phyloP scores from a whole-genome alignment of 2,797 vertebrate genomes.

The Pseudopleuronectes americanus region DNA sequence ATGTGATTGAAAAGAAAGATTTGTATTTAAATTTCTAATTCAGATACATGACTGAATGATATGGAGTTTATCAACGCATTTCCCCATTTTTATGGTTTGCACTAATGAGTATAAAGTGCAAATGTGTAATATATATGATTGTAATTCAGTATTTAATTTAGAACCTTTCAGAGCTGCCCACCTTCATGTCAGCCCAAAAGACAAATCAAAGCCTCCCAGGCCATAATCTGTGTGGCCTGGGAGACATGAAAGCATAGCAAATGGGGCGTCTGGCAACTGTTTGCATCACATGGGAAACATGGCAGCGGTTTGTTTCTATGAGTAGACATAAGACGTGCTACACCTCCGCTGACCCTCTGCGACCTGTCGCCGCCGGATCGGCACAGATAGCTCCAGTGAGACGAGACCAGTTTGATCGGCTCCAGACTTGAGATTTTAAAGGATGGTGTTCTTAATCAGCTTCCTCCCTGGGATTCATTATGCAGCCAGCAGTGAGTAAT shows the following conservation, averaged over 20 bases:
- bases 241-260: slow-evolving; percentile 59
- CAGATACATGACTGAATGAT: no score
- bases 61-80: no score
- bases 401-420: slow-evolving; percentile 32
- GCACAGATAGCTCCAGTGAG: slow-evolving; percentile 28
- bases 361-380: background rate
- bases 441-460: slow-evolving; percentile 77
- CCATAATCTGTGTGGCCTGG: slow-evolving; percentile 42
- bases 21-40: no score
- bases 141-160: slow-evolving; percentile 37
- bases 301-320: slow-evolving; percentile 36
- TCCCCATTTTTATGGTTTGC: no score
- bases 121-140: slow-evolving; percentile 3
- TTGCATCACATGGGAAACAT: slow-evolving; percentile 10
- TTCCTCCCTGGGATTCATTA: slow-evolving; percentile 85
- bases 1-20: no score
- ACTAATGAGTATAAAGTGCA: no score
- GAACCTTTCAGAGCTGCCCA: slow-evolving; percentile 42
- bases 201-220: slow-evolving; percentile 52
- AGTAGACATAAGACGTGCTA: background rate
- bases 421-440: slow-evolving; percentile 60
- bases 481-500: slow-evolving; percentile 82
- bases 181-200: slow-evolving; percentile 47
- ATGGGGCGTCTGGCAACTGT: slow-evolving; percentile 36
- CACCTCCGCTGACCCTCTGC: background rate